Conservation (phyloP, 2,888 invertebrate species). For the Strigamia transsilvanica region DNA sequence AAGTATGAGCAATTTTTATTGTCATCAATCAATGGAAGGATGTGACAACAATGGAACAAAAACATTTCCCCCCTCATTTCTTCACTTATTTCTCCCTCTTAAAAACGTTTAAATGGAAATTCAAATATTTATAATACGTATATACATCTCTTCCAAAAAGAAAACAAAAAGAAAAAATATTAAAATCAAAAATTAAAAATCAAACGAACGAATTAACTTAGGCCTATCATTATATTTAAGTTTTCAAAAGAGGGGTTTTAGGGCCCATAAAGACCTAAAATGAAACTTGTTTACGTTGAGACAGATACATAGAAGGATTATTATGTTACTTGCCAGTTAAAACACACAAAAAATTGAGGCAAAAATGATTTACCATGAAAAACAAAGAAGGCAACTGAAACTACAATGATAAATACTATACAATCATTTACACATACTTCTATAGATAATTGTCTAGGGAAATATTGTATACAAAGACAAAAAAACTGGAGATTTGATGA, state of each 20-base stretch:
- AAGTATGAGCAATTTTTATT: slow-evolving; percentile 49
- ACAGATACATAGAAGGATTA: slow-evolving; percentile 37
- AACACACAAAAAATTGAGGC: slow-evolving; percentile 39
- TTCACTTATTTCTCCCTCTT: slow-evolving; percentile 1
- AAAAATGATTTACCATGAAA: slow-evolving; percentile 46
- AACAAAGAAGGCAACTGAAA: slow-evolving; percentile 44
- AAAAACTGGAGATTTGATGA: slow-evolving; percentile 39
- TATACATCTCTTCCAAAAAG: not conserved
- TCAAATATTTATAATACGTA: slow-evolving; percentile 44
- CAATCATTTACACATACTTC: slow-evolving; percentile 46
- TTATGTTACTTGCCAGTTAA: slow-evolving; percentile 40
- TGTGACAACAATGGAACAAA: slow-evolving; percentile 48
- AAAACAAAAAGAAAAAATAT: too few species aligned
- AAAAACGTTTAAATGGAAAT: slow-evolving; percentile 12
- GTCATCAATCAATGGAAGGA: slow-evolving; percentile 49
- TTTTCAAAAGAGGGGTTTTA: slow-evolving; percentile 27
- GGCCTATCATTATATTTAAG: not conserved
- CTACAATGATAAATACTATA: slow-evolving; percentile 48
- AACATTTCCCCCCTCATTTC: not conserved
- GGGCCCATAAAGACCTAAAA: slow-evolving; percentile 8
- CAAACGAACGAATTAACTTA: slow-evolving; percentile 3
- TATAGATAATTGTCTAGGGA: slow-evolving; percentile 43
- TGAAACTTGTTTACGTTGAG: slow-evolving; percentile 5
- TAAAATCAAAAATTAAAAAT: not conserved
- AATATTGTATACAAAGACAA: slow-evolving; percentile 45